Conservation (phyloP, 2,113 vertebrate genomes). For the Rhinopomastus cyanomelas region DNA sequence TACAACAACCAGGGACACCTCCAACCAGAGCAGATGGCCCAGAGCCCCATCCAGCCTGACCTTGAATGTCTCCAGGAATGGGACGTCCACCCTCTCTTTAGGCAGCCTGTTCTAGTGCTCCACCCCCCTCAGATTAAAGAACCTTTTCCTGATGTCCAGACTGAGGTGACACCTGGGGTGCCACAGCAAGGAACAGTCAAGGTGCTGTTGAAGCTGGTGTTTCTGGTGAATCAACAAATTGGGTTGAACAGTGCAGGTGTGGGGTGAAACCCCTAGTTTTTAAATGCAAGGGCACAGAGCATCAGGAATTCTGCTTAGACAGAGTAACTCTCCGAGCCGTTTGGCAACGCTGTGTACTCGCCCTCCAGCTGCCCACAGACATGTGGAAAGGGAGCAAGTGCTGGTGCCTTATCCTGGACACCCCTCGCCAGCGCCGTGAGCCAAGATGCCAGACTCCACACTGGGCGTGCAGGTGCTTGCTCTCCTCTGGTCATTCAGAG, state of each 20-base stretch:
- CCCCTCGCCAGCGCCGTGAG: fast-evolving
- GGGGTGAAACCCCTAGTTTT: fast-evolving
- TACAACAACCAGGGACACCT: too few species aligned
- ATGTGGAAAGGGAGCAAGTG: neutral
- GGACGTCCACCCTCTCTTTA: too few species aligned
- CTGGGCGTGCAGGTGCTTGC: fast-evolving
- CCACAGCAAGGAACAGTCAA: neutral
- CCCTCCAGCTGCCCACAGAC: fast-evolving
- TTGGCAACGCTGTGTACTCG: fast-evolving
- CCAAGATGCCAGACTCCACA: fast-evolving
- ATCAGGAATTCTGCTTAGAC: neutral
- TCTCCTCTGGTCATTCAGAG: neutral
- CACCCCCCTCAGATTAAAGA: too few species aligned
- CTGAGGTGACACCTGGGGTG: neutral
- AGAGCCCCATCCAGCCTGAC: too few species aligned
- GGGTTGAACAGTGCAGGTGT: fast-evolving
- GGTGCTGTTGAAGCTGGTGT: neutral
- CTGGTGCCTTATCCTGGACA: fast-evolving
- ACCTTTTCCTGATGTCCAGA: too few species aligned
- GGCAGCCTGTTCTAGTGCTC: too few species aligned
- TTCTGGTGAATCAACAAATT: neutral
- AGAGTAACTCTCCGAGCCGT: fast-evolving
- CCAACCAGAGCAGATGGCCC: too few species aligned
- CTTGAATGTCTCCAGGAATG: too few species aligned
- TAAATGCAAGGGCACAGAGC: neutral